Conservation (phyloP, 64 coral and sea anemone genomes). For the Actinia equina region DNA sequence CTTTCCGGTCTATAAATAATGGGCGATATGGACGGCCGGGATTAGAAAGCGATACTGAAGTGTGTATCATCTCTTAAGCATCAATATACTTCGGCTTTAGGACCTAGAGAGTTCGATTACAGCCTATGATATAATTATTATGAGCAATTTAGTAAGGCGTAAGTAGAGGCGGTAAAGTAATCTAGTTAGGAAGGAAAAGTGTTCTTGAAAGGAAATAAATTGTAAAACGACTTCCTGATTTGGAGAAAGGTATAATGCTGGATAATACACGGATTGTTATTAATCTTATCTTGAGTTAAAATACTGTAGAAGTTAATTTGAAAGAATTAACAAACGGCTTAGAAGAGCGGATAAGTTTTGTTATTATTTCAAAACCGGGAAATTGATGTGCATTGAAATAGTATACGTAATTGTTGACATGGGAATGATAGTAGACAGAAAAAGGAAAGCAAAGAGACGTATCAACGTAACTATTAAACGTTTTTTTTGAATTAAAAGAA, state of each 20-base stretch:
- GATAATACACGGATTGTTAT: not conserved
- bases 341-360: too few relatives aligned
- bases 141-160: not conserved
- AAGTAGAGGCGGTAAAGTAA: not conserved
- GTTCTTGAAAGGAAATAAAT: not conserved
- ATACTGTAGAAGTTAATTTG: too few relatives aligned
- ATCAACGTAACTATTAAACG: too few relatives aligned
- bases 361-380: too few relatives aligned
- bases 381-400: too few relatives aligned
- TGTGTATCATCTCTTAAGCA: not conserved
- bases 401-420: too few relatives aligned
- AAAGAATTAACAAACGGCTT: too few relatives aligned
- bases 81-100: not conserved
- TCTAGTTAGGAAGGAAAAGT: not conserved
- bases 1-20: too few relatives aligned
- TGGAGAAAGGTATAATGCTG: not conserved
- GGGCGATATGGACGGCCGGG: not conserved
- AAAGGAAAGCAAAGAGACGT: too few relatives aligned
- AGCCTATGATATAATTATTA: not conserved
- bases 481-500: too few relatives aligned
- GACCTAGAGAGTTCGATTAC: not conserved
- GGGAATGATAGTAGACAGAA: too few relatives aligned
- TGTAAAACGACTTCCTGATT: not conserved
- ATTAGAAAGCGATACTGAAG: not conserved
- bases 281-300: not conserved